Conservation (phyloP, 2,113 vertebrate genomes). For the Oplegnathus fasciatus region DNA sequence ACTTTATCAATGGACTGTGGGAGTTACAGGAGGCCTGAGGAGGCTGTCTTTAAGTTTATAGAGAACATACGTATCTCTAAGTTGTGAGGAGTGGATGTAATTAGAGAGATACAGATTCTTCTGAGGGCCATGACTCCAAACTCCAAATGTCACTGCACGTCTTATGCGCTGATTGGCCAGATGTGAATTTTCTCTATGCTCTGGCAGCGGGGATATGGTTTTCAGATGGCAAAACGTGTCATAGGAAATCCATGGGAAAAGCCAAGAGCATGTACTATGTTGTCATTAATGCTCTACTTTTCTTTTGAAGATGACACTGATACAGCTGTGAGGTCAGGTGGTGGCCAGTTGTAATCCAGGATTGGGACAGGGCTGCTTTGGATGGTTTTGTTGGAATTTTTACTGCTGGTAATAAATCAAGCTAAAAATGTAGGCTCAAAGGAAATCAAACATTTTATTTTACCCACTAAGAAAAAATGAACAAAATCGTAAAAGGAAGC, state of each 20-base stretch:
- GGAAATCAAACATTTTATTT: slow-evolving; percentile 16
- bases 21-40: slow-evolving; percentile 27
- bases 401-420: slow-evolving; percentile 50
- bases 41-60: slow-evolving; percentile 37
- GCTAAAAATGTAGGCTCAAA: slow-evolving; percentile 26
- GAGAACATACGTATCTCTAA: slow-evolving; percentile 28
- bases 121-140: slow-evolving; percentile 39
- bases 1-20: slow-evolving; percentile 25
- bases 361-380: slow-evolving; percentile 5
- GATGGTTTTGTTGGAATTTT: slow-evolving; percentile 45
- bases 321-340: slow-evolving; percentile 60
- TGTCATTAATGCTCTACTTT: slow-evolving; percentile 54
- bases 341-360: slow-evolving; percentile 46
- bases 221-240: slow-evolving; percentile 77
- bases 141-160: slow-evolving; percentile 48
- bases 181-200: slow-evolving; percentile 58
- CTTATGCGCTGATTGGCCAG: slow-evolving; percentile 71
- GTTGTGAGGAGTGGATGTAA: slow-evolving; percentile 44
- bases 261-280: slow-evolving; percentile 35
- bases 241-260: slow-evolving; percentile 69
- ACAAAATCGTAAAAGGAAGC: neutral
- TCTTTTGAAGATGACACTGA: slow-evolving; percentile 63
- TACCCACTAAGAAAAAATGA: neutral
- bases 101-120: slow-evolving; percentile 57
- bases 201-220: slow-evolving; percentile 60